Base-by-base conservation (phyloP, 2,888 invertebrate genomes). In the Chaitophorus viminalis region DNA sequence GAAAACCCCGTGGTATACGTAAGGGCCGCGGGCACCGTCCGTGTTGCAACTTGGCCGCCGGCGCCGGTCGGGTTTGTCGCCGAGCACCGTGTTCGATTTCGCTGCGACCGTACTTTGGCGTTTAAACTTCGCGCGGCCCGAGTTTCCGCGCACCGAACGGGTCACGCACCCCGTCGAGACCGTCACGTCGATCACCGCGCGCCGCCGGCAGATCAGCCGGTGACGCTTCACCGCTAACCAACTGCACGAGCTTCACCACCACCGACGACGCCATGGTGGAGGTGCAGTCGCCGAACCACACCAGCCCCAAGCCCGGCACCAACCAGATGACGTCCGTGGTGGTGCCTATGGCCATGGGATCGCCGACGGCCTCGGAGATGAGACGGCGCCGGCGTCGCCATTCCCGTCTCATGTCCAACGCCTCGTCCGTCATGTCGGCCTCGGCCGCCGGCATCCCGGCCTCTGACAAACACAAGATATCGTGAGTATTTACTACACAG, bases 381-480 rank as follows among this genome's bases (percentile, higher is more conserved):
- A 68, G 6, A 6, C 39, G 84, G 25, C 84, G 84, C 25, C 52
- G 72, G 33, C 52, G 72, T 0, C 82, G 82, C 0, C 72, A 18
- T 3, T 83, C 83, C 0, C 84, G 84, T 21, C 84, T 76, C 33
- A 76, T 84, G 65, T 84, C 84, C 33, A 84, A 9, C 76, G 4
- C 76, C 3, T 84, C 84, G 31, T 65, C 46, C 1, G 65, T 82
- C 8, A 54, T 72, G 54, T 54, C 82, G 11, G 82, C 52, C 52
- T 52, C 65, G 25, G 84, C 84, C 25, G 76, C 46, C 76, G 65
- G 29, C 3, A 65, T 84, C 17, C 31, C 75, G 46, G 29, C 31
- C 31, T 31, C 25, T 8, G 84, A 84, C 29, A 75, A 84, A n/a
- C 65, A 84, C 46, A 84, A 84, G 9, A 76, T 84, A 76, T 84